A percentile compares a stretch with the other conserved stretches of the same genome.
Evolutionary conservation across 2,113 vertebrate species (phyloP).

Genomic region (Eublepharis macularius): DNA sequence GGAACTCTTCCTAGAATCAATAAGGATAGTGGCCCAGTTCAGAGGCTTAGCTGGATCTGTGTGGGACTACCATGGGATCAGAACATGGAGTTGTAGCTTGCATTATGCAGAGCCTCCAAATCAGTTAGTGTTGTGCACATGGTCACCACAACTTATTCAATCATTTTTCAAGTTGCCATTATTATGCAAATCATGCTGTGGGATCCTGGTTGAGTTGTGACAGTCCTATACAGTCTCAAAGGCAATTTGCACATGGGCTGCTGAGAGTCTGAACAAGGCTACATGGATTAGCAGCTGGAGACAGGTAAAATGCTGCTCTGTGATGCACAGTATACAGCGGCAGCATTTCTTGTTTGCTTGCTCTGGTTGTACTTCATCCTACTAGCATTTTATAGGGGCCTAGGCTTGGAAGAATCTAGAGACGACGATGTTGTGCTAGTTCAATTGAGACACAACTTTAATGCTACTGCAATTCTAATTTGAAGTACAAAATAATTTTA

Average conservation of each 20-base stretch:
- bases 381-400: neutral
- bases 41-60: neutral
- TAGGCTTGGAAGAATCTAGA: neutral
- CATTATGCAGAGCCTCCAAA: neutral
- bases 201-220: neutral
- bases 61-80: neutral
- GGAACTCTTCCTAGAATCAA: neutral
- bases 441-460: neutral
- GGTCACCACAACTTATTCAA: neutral
- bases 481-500: neutral
- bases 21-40: neutral
- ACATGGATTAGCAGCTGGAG: neutral
- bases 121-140: neutral
- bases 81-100: too few relatives aligned
- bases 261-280: neutral
- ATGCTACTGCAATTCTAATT: neutral
- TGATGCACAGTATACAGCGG: neutral
- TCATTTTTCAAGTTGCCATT: neutral
- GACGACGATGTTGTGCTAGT: rapidly evolving
- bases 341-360: neutral
- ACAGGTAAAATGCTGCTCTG: neutral
- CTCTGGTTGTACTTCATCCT: neutral
- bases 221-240: too few relatives aligned
- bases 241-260: neutral
- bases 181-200: neutral